These are phyloP conservation scores for Myiagra hebetior DNA, from an alignment of 2,113 vertebrate genomes.

Conservation along the genomic window DNA sequence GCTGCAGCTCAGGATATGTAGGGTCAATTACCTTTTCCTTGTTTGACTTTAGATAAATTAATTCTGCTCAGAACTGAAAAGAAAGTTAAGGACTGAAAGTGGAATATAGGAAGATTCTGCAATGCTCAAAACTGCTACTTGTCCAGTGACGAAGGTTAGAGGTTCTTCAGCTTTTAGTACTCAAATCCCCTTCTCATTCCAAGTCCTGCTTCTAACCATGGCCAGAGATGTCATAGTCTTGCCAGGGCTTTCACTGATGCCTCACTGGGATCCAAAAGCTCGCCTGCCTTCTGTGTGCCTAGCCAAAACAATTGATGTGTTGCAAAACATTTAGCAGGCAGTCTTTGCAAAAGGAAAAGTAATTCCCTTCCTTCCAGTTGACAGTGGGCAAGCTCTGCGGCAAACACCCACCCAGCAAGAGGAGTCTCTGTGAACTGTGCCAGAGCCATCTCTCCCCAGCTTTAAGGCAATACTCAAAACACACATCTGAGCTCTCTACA, in stretches of 20 bases:
- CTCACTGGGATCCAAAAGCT: not conserved
- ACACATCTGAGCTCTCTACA: not conserved
- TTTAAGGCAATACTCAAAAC: not conserved
- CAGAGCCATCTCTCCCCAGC: not conserved
- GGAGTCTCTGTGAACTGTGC: not conserved
- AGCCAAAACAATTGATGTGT: not conserved
- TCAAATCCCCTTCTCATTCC: not conserved
- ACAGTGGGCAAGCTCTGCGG: fast-evolving
- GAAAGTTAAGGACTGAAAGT: not conserved
- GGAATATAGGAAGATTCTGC: not conserved
- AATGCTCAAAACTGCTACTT: not conserved
- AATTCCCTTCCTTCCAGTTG: not conserved
- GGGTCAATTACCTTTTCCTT: not conserved
- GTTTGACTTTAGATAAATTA: not conserved
- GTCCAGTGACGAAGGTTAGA: not conserved
- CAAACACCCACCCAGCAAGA: not conserved
- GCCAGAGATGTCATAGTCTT: not conserved
- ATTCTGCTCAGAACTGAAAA: not conserved
- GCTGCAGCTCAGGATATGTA: not conserved
- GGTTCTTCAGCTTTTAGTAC: not conserved
- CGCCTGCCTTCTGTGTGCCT: not conserved
- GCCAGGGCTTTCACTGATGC: not conserved
- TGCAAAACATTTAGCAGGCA: not conserved
- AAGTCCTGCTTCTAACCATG: not conserved
- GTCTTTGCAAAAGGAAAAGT: not conserved